Conservation (phyloP, 2,113 vertebrate genomes). For the Panthera uncia region DNA sequence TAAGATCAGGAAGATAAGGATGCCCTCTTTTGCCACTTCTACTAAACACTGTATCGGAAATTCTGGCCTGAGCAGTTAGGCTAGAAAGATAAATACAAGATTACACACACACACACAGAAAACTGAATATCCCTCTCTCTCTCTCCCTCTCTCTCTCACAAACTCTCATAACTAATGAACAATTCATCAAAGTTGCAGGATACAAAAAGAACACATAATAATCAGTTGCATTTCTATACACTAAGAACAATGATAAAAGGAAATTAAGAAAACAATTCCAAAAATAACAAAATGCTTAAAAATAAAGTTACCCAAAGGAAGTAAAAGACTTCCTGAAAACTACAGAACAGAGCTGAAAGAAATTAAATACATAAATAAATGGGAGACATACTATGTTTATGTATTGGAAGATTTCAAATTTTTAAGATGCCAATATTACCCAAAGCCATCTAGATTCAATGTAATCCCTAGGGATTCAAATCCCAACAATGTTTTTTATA, state of each 20-base stretch:
- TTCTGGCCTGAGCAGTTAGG: neutral
- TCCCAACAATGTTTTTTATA: neutral
- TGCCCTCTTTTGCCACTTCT: neutral
- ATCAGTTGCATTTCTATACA: neutral
- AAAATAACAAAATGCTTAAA: neutral
- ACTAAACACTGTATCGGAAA: neutral
- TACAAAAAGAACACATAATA: neutral
- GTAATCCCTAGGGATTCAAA: neutral
- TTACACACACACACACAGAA: too few species aligned
- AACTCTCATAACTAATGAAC: neutral
- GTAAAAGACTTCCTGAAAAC: neutral
- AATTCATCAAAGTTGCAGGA: neutral
- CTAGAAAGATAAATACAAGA: neutral
- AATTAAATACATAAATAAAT: neutral
- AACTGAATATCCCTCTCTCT: too few species aligned
- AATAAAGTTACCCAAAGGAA: neutral
- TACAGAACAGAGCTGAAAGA: neutral
- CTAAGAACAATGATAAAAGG: neutral
- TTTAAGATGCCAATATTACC: neutral
- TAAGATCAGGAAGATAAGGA: neutral
- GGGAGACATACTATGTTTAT: neutral
- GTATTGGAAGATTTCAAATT: neutral
- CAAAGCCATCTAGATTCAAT: neutral
- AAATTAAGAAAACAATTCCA: neutral
- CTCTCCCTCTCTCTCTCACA: too few species aligned